Evolutionary conservation across 2,113 vertebrate species (phyloP).

Genomic region (Indri indri): DNA sequence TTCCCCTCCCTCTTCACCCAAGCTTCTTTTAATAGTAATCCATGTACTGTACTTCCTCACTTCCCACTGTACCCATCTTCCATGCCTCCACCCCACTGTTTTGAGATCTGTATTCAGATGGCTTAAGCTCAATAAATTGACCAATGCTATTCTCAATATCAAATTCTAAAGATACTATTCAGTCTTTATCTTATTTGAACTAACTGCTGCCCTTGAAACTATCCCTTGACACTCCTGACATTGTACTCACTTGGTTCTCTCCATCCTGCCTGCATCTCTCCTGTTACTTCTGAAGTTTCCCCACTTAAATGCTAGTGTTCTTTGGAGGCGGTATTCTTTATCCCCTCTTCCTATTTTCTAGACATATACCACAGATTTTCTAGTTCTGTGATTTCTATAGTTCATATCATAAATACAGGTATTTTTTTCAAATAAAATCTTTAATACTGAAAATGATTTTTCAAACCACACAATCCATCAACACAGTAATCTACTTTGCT

Average conservation of each 20-base stretch:
- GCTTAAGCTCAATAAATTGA: background rate
- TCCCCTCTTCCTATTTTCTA: background rate
- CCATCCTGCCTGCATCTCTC: background rate
- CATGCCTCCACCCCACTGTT: background rate
- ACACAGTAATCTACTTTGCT: background rate
- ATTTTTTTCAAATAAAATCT: background rate
- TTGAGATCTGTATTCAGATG: background rate
- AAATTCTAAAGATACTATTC: background rate
- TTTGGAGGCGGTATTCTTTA: background rate
- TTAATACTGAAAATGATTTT: background rate
- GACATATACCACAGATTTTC: background rate
- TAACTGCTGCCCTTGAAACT: background rate
- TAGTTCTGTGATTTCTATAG: slow-evolving; percentile 22
- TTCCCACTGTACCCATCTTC: background rate
- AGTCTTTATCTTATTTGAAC: background rate
- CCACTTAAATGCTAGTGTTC: background rate
- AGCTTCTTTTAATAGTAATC: background rate
- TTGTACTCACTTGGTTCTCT: background rate
- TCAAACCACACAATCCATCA: background rate
- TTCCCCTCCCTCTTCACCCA: background rate
- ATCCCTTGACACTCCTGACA: background rate
- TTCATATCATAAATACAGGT: background rate
- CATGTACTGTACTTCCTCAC: background rate
- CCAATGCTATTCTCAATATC: background rate
- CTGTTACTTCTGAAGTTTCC: background rate